Base-by-base conservation (phyloP, 2,113 vertebrate species). In the Canis aureus region DNA sequence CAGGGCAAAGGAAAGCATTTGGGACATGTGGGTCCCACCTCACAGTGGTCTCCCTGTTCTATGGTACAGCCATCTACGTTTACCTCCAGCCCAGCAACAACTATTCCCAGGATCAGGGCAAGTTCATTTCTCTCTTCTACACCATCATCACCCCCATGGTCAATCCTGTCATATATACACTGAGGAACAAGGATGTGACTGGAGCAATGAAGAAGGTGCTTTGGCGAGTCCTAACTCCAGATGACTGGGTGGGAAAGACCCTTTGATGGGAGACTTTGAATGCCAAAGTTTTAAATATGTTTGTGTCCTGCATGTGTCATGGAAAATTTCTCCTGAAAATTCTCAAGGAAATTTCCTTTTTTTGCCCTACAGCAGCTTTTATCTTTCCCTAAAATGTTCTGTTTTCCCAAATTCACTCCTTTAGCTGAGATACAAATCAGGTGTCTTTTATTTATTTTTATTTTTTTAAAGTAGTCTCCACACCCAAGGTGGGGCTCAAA, bases 341-440 rank as follows among this genome's bases (percentile, higher is more conserved):
- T 67, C 2, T n/a, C 32, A 32, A n/a, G 66, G 32, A 32, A 69
- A 69, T 69, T 69, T 69, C 32, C 66, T 69, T 55, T 55, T 55
- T 1, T 55, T 43, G 7, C 43, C 38, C 32, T 59, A 88, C 5
- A 94, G 53, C 49, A 95, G 64, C 55, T 94, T 98, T 98, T 97
- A 98, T 98, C 98, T 87, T 95, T 69, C 64, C 81, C 69, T 38
- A 76, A 69, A 78, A 66, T 0, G 89, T 22, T 51, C 10, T 17
- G 32, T 96, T 97, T 97, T 97, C 29, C 85, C 64, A 60, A 0
- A 90, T 0, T 69, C 82, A 38, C 66, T 95, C 13, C 89, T 87
- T 74, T 38, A 53, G 38, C 69, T 84, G 22, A 97, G 17, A 92
- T 32, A 79, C 1, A 17, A 55, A 15, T 55, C 55, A 55, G 55